Evolutionary conservation across 2,113 vertebrate genomes (phyloP), one percentile per base, ranked within the genome.

Genomic region (Gulo gulo): DNA sequence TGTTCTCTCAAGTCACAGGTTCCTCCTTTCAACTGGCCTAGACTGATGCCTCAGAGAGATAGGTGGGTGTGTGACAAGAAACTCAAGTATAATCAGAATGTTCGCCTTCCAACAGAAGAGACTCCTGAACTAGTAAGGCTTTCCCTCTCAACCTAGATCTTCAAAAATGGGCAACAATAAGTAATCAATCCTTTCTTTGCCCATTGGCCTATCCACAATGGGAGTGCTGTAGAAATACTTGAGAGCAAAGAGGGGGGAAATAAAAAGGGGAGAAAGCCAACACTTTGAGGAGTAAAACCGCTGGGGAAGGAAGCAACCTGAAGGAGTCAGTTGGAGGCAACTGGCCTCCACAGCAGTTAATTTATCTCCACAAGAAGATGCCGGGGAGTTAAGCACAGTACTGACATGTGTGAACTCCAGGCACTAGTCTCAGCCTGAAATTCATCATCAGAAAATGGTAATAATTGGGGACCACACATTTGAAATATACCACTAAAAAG

Each of bases 361-460:
- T 67, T 95, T 36, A 83, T n/a, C 1, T 4, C 42, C 93, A 52
- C 63, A 20, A 55, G 85, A 91, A 88, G 50, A 88, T 2, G 3
- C 6, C 21, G 21, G 47, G 63, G 93, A 97, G 59, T 94, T 74
- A 65, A 24, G 76, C 74, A 83, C 24, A 88, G 69, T 39, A 26
- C 57, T 86, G 47, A 78, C 71, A 55, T 6, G n/a, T 52, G 55
- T 71, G 61, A 67, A 29, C 61, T 96, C 45, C 39, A 79, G 21
- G 21, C 73, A 39, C 61, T 45, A 31, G 45, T 63, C 47, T 82
- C 81, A 88, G 39, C 76, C 86, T 34, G 79, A 61, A 94, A 61
- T 34, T 57, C 67, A 79, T 14, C 57, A 34, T 94, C 92, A 79
- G 83, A 96, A 97, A 95, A 95, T 69, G 63, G 95, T 88, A 92